phyloP scores from a whole-genome alignment of 2,888 invertebrate genomes.

The Chrysopilus asiliformis region DNA sequence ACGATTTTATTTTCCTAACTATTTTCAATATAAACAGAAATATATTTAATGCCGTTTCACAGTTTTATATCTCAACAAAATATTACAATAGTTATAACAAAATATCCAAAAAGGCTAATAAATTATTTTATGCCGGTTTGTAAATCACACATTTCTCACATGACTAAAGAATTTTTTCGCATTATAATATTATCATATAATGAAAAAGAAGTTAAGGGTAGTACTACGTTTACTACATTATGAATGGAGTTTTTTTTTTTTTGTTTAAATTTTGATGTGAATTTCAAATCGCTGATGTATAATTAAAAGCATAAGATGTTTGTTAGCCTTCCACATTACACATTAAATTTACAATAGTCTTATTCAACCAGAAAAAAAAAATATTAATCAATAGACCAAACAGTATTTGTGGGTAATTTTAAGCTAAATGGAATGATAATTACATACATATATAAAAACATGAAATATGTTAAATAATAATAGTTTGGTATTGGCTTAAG shows the following conservation, averaged over 20 bases:
- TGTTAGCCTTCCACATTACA: constrained; percentile 3
- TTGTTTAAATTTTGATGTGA: too few relatives aligned
- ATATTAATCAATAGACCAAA: constrained; percentile 10
- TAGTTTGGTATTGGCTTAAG: too few relatives aligned
- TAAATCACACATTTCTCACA: too few relatives aligned
- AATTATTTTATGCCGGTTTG: too few relatives aligned
- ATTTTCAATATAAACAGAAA: background rate
- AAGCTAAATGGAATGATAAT: constrained; percentile 1
- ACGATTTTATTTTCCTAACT: background rate
- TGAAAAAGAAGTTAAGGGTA: too few relatives aligned
- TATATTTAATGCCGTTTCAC: constrained; percentile 9
- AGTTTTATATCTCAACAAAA: constrained; percentile 10
- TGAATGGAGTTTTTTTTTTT: too few relatives aligned
- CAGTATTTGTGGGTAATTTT: constrained; percentile 11
- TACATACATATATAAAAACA: background rate
- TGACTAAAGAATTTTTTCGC: too few relatives aligned
- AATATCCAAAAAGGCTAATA: constrained; percentile 6
- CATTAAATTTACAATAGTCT: constrained; percentile 8
- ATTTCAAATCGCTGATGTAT: too few relatives aligned
- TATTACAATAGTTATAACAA: constrained; percentile 10
- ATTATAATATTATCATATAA: too few relatives aligned
- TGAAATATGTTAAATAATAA: constrained; percentile 5
- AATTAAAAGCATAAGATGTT: background rate
- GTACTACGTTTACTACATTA: too few relatives aligned
- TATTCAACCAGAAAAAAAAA: constrained; percentile 2